Evolutionary conservation across 2,797 vertebrate genomes (phyloP), one percentile per base, ranked within the genome.

Genomic region (Macrochelys suwanniensis): DNA sequence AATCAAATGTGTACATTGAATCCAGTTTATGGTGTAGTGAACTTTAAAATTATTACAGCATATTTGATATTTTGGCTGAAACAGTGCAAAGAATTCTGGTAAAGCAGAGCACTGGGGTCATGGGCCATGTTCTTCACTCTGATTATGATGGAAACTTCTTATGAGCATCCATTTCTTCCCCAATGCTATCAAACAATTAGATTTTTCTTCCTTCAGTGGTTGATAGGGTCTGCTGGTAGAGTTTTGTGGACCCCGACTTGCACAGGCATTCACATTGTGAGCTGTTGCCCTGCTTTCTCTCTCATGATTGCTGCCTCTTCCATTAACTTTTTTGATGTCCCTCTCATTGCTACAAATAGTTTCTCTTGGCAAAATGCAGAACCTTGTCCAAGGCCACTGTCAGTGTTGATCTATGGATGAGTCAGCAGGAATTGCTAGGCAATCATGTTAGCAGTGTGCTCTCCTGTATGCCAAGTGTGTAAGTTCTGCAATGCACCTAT

Each of bases 41-140:
- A 87, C 92, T 90, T 65, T 88, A 42, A 47, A 93, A 95, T 82
- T 53, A 21, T 65, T 91, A 19, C 88, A 77, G 84, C 65, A 31
- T 50, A 15, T 78, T 49, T 71, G 28, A 31, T 33, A 50, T 50
- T 26, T 49, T 80, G 89, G 51, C 88, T 93, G 82, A 91, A 71
- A 42, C 42, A 2, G 37, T 57, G 74, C 57, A 7, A 9, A 56
- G 76, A 59, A 93, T 80, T 89, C 80, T 95, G 95, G 84, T 13
- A 86, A 96, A 92, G 82, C 82, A 95, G 59, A 61, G 59, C 91
- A 88, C 50, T 85, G 86, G 71, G 56, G 42, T 59, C 61, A 54
- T 84, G 85, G 90, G 42, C 42, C 59, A 61, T 61, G 94, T 76
- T 81, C 87, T 93, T 95, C 88, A 90, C 95, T 92, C 84, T 94